Base-by-base conservation (phyloP, 2,113 vertebrate species). In the Microcebus griseorufus region DNA sequence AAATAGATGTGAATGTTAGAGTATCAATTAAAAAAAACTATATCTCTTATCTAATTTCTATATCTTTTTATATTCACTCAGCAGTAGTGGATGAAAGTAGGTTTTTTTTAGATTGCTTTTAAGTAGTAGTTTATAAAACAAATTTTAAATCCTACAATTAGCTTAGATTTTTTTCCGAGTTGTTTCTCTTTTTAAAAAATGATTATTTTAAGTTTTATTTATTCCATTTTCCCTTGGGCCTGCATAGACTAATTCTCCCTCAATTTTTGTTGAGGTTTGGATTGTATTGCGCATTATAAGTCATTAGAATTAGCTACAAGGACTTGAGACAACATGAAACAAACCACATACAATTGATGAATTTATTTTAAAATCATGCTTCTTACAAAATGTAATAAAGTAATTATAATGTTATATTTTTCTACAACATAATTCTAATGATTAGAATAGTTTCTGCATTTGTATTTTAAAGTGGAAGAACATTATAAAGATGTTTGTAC, bases 391-490 rank as follows among this genome's bases (percentile, higher is more conserved):
- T 84, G 23, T 72, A 37, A 51, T 89, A 5, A 22, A 53, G 9
- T 48, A 81, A 78, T 76, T 45, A 45, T 72, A 76, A 75, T 88
- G 39, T 94, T 86, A n/a, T 25, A 9, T 95, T 69, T 90, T 81
- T 81, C 37, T 25, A 64, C 1, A 58, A 51, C 4, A 75, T 10
- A 64, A 97, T 93, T 73, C 11, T 83, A 96, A 53, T 13, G 11
- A 32, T 64, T 60, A 58, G 48, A 70, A 58, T n/a, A 29, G 34
- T 39, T 88, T 78, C 81, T 64, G 11, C 27, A 39, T 86, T 89
- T 97, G 23, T 92, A 29, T 87, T 95, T 88, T 76, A 51, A 92
- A 91, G 62, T 92, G 39, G 29, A 78, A 93, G 67, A 78, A 45
- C 18, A 45, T 75, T 70, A 69, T 48, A 42, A 48, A 92, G 69